Evolutionary conservation across 2,113 vertebrate genomes (phyloP), one percentile per base, ranked within the genome.

Genomic region (Solenodon paradoxus): DNA sequence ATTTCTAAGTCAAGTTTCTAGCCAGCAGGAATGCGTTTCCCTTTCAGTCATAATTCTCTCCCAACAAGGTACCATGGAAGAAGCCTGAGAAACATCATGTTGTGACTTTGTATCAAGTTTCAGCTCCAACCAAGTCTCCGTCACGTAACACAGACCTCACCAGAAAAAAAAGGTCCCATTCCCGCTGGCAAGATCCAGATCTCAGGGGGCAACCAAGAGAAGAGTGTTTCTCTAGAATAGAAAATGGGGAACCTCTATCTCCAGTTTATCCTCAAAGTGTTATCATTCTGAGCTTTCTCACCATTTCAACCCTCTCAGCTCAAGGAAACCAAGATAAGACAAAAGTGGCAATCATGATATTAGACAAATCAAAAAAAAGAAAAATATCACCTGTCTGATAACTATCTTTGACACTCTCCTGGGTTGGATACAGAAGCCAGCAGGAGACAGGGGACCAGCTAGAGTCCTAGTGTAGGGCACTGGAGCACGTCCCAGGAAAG

Each of bases 21-120:
- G 68, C 93, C 51, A 64, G 72, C 71, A 82, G 94, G 85, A 92
- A 71, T 92, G 69, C 61, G 51, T 85, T 95, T 92, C 72, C 72
- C 78, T 89, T 96, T 85, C 93, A 42, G 72, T 92, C 94, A 78
- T 94, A 97, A 97, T 95, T 96, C 95, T 92, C 78, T 95, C 91
- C 77, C 74, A 97, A 96, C 88, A 92, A 91, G 85, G 61, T 55
- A 85, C 57, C 71, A 32, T 42, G n/a, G n/a, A 82, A 75, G 57
- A 93, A 42, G 32, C 16, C 78, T 82, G n/a, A 66, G 82, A 81
- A 92, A 89, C 49, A 85, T 51, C 66, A 19, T 15, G 17, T 0
- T 51, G 26, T 1, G 45, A 47, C 63, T 86, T 81, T 84, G 71
- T 49, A 86, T 92, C 72, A 91, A 85, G 40, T 84, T 49, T 82